Conservation (phyloP, 2,797 vertebrate genomes). For the Amniataba percoides region DNA sequence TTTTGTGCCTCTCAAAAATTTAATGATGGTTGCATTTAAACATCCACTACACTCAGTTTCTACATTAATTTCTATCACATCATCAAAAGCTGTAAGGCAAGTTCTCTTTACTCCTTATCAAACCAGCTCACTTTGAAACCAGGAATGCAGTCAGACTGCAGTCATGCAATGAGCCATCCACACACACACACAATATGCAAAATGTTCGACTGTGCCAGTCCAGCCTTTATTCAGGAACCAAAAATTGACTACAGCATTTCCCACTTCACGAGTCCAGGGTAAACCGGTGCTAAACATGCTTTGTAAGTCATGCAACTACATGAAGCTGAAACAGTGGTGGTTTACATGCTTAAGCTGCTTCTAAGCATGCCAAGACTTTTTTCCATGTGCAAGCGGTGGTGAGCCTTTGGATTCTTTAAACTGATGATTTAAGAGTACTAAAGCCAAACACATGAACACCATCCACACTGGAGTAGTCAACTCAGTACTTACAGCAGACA, state of each 20-base stretch:
- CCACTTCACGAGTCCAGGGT: constrained; percentile 29
- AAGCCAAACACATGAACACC: constrained; percentile 19
- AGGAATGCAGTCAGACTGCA: background rate
- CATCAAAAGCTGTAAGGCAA: rapidly evolving
- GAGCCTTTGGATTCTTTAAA: background rate
- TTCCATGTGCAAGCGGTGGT: background rate
- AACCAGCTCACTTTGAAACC: background rate
- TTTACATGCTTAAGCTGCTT: background rate
- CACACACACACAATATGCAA: constrained; percentile 41
- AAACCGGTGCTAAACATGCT: constrained; percentile 42
- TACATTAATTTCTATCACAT: background rate
- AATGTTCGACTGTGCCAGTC: constrained; percentile 36
- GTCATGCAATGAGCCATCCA: constrained; percentile 11
- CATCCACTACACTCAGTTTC: background rate
- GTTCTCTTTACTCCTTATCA: background rate
- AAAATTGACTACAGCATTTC: constrained; percentile 24
- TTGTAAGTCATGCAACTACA: constrained; percentile 41
- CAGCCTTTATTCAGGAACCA: constrained; percentile 62
- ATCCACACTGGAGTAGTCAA: constrained; percentile 1
- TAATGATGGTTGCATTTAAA: background rate
- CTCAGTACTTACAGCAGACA: background rate
- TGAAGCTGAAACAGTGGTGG: constrained; percentile 3
- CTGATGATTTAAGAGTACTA: background rate
- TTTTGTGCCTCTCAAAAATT: no score
- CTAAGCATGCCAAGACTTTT: background rate